A percentile compares a stretch with the other conserved stretches of the same genome.
phyloP scores from a whole-genome alignment of 2,797 vertebrate genomes.

The Malurus leucopterus region DNA sequence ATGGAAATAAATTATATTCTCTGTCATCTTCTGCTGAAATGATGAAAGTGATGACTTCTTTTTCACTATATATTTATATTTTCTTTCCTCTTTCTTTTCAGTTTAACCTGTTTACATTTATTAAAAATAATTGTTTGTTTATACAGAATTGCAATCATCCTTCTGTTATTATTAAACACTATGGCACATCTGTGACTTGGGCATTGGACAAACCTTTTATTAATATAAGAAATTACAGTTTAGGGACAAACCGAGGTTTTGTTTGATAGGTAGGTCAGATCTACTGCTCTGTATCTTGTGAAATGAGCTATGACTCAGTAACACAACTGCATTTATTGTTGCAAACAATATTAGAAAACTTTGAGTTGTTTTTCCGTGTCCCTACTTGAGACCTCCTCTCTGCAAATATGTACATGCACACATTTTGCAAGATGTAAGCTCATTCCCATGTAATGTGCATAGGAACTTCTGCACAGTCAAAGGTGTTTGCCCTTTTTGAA shows the following conservation, averaged over 20 bases:
- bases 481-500: not conserved
- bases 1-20: not conserved
- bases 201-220: not conserved
- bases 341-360: not conserved
- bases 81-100: not conserved
- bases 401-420: not conserved
- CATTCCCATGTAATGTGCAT: not conserved
- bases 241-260: not conserved
- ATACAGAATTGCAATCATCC: not conserved
- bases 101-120: not conserved
- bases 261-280: not conserved
- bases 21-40: not conserved
- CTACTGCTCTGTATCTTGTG: not conserved
- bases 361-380: not conserved
- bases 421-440: not conserved
- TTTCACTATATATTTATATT: not conserved
- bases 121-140: not conserved
- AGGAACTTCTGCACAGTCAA: not conserved
- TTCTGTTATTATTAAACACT: not conserved
- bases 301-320: not conserved
- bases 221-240: not conserved
- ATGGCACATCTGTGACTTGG: not conserved
- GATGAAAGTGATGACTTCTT: not conserved
- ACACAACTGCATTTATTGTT: not conserved
- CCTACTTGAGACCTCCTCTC: not conserved